Conservation (phyloP, 1,140 invertebrate genomes). For the Panagrolaimus sp. region DNA sequence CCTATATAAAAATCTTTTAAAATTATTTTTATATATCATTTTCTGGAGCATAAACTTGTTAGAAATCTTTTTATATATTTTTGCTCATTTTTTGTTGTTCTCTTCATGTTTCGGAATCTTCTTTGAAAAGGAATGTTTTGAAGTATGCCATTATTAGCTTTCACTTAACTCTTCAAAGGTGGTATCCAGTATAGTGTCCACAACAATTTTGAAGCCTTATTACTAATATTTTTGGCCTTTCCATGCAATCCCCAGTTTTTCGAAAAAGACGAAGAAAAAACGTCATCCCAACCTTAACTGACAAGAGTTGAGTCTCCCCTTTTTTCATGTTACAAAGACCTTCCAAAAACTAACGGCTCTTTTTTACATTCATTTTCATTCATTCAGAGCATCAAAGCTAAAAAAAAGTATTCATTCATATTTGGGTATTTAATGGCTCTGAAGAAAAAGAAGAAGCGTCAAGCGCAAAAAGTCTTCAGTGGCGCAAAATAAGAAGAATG, state of each 20-base stretch:
- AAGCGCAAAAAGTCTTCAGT: not conserved
- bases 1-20: no score
- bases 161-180: conserved; percentile 5
- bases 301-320: no score
- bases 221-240: not conserved
- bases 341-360: not conserved
- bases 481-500: no score
- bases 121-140: not conserved
- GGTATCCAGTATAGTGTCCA: not conserved
- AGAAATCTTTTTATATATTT: not conserved
- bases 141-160: conserved; percentile 8
- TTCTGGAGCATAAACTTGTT: not conserved
- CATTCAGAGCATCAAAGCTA: not conserved
- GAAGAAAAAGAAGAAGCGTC: not conserved
- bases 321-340: no score
- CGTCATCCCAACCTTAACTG: no score
- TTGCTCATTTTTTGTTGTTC: not conserved
- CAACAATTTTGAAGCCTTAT: not conserved
- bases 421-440: conserved; percentile 2
- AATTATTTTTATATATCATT: not conserved
- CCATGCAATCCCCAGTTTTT: not conserved
- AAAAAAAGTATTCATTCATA: conserved; percentile 16
- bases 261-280: no score
- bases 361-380: conserved; percentile 6
- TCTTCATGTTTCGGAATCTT: not conserved